Conservation (phyloP, 2,888 invertebrate genomes). For the Aspidapion aeneum region DNA sequence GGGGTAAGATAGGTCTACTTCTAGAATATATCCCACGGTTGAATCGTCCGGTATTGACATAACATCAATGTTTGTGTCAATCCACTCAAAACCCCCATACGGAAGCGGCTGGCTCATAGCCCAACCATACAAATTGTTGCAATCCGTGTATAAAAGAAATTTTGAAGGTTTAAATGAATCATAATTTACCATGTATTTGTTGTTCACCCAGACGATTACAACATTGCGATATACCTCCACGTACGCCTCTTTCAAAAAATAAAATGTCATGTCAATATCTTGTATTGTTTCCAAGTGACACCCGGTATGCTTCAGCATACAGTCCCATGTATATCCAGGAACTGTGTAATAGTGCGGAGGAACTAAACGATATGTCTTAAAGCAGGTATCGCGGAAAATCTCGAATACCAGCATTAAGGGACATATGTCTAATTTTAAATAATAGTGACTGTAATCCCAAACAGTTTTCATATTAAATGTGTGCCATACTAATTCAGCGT, state of each 20-base stretch:
- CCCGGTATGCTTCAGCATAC: slow-evolving; percentile 32
- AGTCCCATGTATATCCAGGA: slow-evolving; percentile 35
- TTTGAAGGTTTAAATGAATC: slow-evolving; percentile 1
- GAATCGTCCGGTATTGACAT: slow-evolving; percentile 19
- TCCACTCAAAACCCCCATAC: slow-evolving; percentile 17
- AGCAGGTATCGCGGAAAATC: slow-evolving; percentile 36
- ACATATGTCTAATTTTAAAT: slow-evolving; percentile 41
- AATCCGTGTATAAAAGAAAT: slow-evolving; percentile 6
- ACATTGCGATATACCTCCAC: slow-evolving; percentile 35
- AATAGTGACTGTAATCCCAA: slow-evolving; percentile 41
- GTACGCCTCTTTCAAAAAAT: slow-evolving; percentile 35
- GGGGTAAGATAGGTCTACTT: slow-evolving; percentile 47
- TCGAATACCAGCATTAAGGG: slow-evolving; percentile 41
- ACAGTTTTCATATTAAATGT: slow-evolving; percentile 35
- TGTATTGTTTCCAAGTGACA: slow-evolving; percentile 30
- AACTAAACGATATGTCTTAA: slow-evolving; percentile 36
- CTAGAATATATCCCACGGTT: slow-evolving; percentile 34
- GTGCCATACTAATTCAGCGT: slow-evolving; percentile 6
- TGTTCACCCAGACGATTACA: slow-evolving; percentile 38
- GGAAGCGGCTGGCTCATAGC: slow-evolving; percentile 34
- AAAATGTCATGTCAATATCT: slow-evolving; percentile 35
- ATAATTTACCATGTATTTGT: slow-evolving; percentile 26
- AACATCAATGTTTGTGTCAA: slow-evolving; percentile 16
- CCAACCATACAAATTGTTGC: slow-evolving; percentile 25
- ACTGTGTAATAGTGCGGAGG: slow-evolving; percentile 33